These are phyloP conservation scores for Poeciliopsis occidentalis DNA, from an alignment of 2,113 vertebrate genomes.

Conservation along the genomic window DNA sequence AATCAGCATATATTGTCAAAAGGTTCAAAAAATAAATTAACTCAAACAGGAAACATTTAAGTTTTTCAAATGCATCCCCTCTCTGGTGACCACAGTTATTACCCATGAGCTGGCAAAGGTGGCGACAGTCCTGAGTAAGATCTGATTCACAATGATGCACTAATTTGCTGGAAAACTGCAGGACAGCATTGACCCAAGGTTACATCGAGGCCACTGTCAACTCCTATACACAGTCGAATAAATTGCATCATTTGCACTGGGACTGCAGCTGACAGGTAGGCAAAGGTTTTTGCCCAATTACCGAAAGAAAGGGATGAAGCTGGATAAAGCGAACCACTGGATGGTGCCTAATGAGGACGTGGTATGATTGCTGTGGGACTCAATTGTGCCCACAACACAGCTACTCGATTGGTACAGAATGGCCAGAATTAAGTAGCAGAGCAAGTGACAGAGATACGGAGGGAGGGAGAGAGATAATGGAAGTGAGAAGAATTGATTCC, in stretches of 20 bases:
- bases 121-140: constrained; percentile 15
- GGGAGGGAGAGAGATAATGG: constrained; percentile 56
- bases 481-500: constrained; percentile 71
- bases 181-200: constrained; percentile 17
- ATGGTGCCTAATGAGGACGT: constrained; percentile 61
- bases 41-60: neutral
- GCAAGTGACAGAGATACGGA: constrained; percentile 48
- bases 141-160: constrained; percentile 15
- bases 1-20: neutral
- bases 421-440: constrained; percentile 61
- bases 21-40: neutral
- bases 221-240: constrained; percentile 28
- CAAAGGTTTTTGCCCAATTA: constrained; percentile 57
- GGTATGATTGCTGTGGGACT: constrained; percentile 53
- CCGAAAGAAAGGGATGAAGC: constrained; percentile 37
- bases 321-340: constrained; percentile 40
- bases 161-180: constrained; percentile 24
- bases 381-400: constrained; percentile 55
- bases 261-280: constrained; percentile 53
- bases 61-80: constrained; percentile 1
- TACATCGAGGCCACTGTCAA: constrained; percentile 22
- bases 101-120: constrained; percentile 10
- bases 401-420: constrained; percentile 56
- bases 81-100: neutral
- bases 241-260: constrained; percentile 40